phyloP scores from a whole-genome alignment of 2,888 invertebrate genomes.

The Osmoderma eremita region DNA sequence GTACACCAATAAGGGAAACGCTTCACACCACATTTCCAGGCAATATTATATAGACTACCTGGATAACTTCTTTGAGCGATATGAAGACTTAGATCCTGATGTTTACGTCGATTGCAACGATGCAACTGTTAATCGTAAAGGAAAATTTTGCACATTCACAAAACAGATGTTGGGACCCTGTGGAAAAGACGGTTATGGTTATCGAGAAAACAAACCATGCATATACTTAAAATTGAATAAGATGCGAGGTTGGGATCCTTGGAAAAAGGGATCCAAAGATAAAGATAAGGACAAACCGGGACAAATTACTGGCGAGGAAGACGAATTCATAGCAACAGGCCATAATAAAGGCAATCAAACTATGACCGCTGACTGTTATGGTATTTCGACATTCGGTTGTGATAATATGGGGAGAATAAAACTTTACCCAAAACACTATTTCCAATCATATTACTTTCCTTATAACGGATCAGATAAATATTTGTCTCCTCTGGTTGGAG shows the following conservation, averaged over 20 bases:
- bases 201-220: conserved; percentile 27
- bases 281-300: background rate
- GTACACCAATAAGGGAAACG: conserved; percentile 3
- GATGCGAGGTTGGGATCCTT: conserved; percentile 30
- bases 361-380: conserved; percentile 21
- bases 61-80: conserved; percentile 26
- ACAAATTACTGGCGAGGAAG: background rate
- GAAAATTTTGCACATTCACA: conserved; percentile 31
- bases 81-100: conserved; percentile 24
- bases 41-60: conserved; percentile 25
- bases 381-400: conserved; percentile 11
- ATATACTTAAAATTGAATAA: conserved; percentile 35
- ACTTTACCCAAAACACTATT: conserved; percentile 15
- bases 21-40: background rate
- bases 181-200: conserved; percentile 28
- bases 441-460: conserved; percentile 32
- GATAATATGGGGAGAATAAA: conserved; percentile 21
- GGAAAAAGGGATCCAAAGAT: background rate
- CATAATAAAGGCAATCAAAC: background rate
- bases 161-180: conserved; percentile 32
- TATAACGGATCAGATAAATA: conserved; percentile 36
- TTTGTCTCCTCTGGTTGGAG: conserved; percentile 22
- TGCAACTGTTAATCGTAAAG: background rate
- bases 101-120: conserved; percentile 36
- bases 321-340: background rate